Base-by-base conservation (phyloP, 1,140 invertebrate genomes). In the Teleopsis dalmanni region DNA sequence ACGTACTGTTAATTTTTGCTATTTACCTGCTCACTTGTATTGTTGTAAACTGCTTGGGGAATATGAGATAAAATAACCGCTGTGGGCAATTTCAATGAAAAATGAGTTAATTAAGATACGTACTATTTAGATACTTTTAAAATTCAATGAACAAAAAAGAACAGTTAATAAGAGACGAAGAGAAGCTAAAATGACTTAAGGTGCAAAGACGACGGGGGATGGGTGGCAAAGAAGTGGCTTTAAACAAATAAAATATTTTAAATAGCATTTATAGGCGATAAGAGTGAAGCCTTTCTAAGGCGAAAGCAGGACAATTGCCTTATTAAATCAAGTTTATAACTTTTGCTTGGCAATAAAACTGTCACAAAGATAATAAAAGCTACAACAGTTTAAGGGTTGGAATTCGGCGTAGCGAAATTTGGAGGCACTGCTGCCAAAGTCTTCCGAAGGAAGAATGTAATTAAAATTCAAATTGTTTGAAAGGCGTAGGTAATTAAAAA, bases 241-340 rank as follows among this genome's bases (percentile, higher is more conserved):
- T 43, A 19, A 43, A 31, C 41, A n/a, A n/a, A n/a, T n/a, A n/a
- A n/a, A n/a, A n/a, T n/a, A n/a, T n/a, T n/a, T n/a, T n/a, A n/a
- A n/a, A n/a, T n/a, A n/a, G n/a, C n/a, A n/a, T n/a, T n/a, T n/a
- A n/a, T n/a, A n/a, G n/a, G n/a, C n/a, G n/a, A n/a, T n/a, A n/a
- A n/a, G n/a, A n/a, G n/a, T n/a, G n/a, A n/a, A n/a, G n/a, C n/a
- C n/a, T n/a, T n/a, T n/a, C n/a, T n/a, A n/a, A n/a, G n/a, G n/a
- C n/a, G n/a, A n/a, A n/a, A n/a, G n/a, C n/a, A n/a, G n/a, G n/a
- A n/a, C n/a, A n/a, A n/a, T n/a, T n/a, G n/a, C n/a, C 23, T 65
- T 65, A 65, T 65, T 65, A 65, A 65, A 65, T 65, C 62, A 65
- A 63, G 56, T 65, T 65, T 63, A 65, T 62, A 65, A 65, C 62